phyloP scores from a whole-genome alignment of 2,888 invertebrate genomes.

The Catocala nupta region DNA sequence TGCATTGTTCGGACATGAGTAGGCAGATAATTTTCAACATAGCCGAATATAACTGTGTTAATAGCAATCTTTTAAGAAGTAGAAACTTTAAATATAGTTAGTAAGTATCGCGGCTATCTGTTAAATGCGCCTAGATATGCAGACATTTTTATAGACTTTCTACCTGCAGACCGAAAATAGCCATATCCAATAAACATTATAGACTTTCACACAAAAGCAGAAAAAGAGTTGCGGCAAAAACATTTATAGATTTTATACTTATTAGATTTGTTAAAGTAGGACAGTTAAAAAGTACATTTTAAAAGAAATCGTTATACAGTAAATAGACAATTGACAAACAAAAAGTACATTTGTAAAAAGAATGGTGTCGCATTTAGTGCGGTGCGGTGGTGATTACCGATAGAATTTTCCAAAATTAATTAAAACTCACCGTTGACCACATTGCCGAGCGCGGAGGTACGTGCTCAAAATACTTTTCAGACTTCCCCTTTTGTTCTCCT shows the following conservation, averaged over 20 bases:
- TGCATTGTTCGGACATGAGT: no score
- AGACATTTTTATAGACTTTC: slow-evolving; percentile 1
- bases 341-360: neutral
- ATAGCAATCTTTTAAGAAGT: neutral
- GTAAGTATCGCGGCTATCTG: neutral
- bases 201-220: slow-evolving; percentile 3
- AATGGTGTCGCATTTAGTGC: slow-evolving; percentile 36
- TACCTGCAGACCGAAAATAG: neutral
- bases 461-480: slow-evolving; percentile 80
- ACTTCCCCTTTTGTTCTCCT: slow-evolving; percentile 66
- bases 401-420: slow-evolving; percentile 78
- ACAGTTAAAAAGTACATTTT: neutral
- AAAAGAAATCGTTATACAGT: neutral
- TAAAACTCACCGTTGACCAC: slow-evolving; percentile 71
- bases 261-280: slow-evolving; percentile 6
- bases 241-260: slow-evolving; percentile 3
- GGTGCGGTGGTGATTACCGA: slow-evolving; percentile 65
- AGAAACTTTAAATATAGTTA: neutral
- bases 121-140: neutral
- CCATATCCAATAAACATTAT: neutral
- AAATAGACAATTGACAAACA: neutral
- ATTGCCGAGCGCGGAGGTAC: slow-evolving; percentile 65
- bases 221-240: neutral
- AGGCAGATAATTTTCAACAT: no score
- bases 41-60: no score